Evolutionary conservation across 2,797 vertebrate species (phyloP).

Genomic region (Falco columbarius): DNA sequence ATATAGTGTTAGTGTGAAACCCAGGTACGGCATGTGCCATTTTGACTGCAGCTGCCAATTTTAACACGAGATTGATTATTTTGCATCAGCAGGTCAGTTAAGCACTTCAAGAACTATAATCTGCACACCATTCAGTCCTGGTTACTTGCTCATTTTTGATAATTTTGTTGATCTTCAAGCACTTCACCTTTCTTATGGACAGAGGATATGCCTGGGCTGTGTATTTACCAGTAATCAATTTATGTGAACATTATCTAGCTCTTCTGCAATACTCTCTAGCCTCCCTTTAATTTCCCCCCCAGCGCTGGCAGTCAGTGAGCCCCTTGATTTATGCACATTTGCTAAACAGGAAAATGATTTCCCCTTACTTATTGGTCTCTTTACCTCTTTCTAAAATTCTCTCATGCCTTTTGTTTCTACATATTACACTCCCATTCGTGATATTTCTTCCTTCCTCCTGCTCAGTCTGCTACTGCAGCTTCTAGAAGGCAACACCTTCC

Average conservation of each 20-base stretch:
- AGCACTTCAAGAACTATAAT: neutral
- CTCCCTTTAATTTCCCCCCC: neutral
- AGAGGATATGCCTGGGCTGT: neutral
- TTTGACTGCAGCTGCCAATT: neutral
- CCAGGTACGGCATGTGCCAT: neutral
- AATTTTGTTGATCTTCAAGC: neutral
- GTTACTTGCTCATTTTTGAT: neutral
- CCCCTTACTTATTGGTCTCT: neutral
- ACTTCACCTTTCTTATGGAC: neutral
- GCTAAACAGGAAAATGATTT: neutral
- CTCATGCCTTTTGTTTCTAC: neutral
- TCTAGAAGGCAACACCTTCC: neutral
- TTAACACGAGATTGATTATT: neutral
- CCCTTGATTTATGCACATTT: neutral
- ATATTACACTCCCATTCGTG: neutral
- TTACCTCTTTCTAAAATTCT: neutral
- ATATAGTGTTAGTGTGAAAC: neutral
- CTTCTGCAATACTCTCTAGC: neutral
- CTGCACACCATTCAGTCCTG: neutral
- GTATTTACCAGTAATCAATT: neutral
- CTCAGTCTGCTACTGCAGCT: neutral
- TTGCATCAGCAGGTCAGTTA: neutral
- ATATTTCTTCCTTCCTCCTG: neutral
- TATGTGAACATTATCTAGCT: neutral
- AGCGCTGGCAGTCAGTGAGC: neutral